Percentiles rank a stretch among this genome's conserved stretches.
These are phyloP conservation scores for Apostichopus japonicus DNA, from an alignment of 35 echinoderm and acorn worm genomes.

Conservation along the genomic window DNA sequence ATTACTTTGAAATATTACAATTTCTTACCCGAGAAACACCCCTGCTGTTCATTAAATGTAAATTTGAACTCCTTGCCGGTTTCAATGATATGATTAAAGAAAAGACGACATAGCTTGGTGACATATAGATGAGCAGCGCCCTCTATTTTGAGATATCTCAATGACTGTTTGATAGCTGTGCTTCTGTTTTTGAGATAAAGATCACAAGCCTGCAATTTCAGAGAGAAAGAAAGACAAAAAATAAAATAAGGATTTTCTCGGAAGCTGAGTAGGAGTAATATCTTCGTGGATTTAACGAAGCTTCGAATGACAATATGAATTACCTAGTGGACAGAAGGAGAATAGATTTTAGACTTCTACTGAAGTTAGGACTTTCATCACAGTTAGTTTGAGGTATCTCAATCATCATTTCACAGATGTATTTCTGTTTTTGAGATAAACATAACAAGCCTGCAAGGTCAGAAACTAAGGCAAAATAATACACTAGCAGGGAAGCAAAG, in stretches of 20 bases:
- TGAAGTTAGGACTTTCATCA: too few species aligned
- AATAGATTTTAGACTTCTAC: too few species aligned
- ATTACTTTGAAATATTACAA: background rate
- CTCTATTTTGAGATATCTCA: constrained; percentile 87
- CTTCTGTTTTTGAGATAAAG: constrained; percentile 95
- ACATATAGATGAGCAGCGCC: constrained; percentile 91
- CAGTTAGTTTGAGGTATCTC: too few species aligned
- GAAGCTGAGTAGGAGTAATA: too few species aligned
- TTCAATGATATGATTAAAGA: constrained; percentile 96
- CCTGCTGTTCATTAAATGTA: constrained; percentile 90
- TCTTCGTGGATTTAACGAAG: too few species aligned
- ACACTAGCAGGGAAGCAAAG: too few species aligned
- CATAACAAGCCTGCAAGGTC: too few species aligned
- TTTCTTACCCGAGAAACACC: constrained; percentile 93
- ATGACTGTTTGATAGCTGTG: constrained; percentile 90
- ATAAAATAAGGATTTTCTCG: background rate
- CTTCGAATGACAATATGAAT: too few species aligned
- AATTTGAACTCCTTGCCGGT: constrained; percentile 95
- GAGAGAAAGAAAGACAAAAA: constrained; percentile 13
- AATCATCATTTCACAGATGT: too few species aligned
- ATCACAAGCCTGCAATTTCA: constrained; percentile 85
- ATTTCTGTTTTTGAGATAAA: too few species aligned
- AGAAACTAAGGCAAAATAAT: too few species aligned
- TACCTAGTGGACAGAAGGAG: too few species aligned
- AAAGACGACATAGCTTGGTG: constrained; percentile 94